Evolutionary conservation across 2,888 invertebrate species (phyloP).

Genomic region (Thecophora atra): DNA sequence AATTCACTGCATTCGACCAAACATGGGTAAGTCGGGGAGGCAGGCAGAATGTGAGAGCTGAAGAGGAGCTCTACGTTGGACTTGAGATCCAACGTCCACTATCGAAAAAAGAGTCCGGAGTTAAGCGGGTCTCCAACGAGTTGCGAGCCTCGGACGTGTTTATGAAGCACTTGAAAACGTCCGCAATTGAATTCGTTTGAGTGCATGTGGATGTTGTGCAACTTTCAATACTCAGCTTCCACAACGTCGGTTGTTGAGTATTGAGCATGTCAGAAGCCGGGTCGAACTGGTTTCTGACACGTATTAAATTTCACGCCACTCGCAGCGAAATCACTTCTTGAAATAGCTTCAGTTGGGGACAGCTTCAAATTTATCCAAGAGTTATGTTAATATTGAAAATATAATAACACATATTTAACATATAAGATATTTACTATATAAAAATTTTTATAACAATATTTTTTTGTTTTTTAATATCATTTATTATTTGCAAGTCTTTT

Average conservation of each 20-base stretch:
- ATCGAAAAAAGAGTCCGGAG: constrained; percentile 17
- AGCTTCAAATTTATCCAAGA: neutral
- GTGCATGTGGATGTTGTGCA: constrained; percentile 1
- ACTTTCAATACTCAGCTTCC: neutral
- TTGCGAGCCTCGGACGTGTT: neutral
- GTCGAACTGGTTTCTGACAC: neutral
- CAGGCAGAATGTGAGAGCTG: neutral
- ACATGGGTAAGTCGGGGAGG: neutral
- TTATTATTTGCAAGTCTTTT: neutral
- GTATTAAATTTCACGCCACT: neutral
- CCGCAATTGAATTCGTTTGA: neutral
- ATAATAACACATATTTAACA: too few species aligned
- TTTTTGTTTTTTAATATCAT: neutral
- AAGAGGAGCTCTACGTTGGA: neutral
- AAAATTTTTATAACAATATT: neutral
- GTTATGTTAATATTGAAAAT: too few species aligned
- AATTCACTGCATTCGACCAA: neutral
- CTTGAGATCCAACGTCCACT: neutral
- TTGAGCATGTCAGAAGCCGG: neutral
- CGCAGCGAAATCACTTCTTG: neutral
- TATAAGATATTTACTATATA: too few species aligned
- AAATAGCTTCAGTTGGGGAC: neutral
- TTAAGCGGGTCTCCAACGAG: neutral
- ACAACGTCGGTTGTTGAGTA: neutral
- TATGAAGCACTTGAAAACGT: constrained; percentile 4